A percentile compares a stretch with the other conserved stretches of the same genome.
Conservation (phyloP, 1,140 invertebrate species). For the Mya arenaria region DNA sequence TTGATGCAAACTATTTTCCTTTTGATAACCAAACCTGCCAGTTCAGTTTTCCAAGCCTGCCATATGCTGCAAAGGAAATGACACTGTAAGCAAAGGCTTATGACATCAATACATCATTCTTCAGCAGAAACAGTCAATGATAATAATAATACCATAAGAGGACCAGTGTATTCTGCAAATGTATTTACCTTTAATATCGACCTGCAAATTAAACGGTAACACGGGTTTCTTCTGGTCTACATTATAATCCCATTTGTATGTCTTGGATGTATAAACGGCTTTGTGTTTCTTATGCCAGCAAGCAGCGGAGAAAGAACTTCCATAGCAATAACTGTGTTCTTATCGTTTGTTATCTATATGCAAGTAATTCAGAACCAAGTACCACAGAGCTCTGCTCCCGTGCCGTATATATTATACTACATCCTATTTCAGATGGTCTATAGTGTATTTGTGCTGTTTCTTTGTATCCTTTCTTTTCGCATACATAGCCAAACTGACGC, state of each 20-base stretch:
- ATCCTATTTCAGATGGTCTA: slow-evolving; percentile 21
- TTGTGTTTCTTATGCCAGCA: slow-evolving; percentile 84
- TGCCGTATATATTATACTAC: slow-evolving; percentile 74
- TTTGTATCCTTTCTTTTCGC: slow-evolving; percentile 20
- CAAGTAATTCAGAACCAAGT: slow-evolving; percentile 83
- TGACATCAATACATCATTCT: no score
- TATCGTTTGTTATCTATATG: slow-evolving; percentile 85
- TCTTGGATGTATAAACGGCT: slow-evolving; percentile 83
- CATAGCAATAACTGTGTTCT: slow-evolving; percentile 83
- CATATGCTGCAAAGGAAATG: no score
- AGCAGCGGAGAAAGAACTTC: slow-evolving; percentile 84
- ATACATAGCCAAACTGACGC: background rate
- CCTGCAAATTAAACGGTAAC: no score
- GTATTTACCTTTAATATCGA: no score
- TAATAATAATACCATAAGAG: no score
- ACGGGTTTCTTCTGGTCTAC: slow-evolving; percentile 83
- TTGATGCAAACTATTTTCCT: no score
- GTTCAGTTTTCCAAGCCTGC: no score
- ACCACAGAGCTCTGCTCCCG: slow-evolving; percentile 83
- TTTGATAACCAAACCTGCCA: no score
- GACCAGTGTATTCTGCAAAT: no score
- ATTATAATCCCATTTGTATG: slow-evolving; percentile 84
- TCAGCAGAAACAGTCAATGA: no score
- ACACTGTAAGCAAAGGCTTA: no score
- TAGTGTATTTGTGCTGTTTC: background rate